phyloP scores from a whole-genome alignment of 2,797 vertebrate genomes.

The Yasuhikotakia modesta region DNA sequence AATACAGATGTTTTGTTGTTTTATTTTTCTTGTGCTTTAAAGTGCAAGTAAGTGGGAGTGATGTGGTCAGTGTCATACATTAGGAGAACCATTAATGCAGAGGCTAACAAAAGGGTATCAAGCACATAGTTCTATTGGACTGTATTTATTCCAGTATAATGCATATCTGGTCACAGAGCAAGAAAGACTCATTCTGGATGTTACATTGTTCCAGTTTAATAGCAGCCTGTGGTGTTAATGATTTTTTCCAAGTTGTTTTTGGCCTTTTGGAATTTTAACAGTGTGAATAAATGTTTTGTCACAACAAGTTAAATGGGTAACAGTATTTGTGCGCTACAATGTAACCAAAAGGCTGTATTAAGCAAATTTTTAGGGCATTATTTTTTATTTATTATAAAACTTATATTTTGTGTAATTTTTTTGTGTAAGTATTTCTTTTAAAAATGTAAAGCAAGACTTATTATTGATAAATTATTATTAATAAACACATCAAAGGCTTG shows the following conservation, averaged over 20 bases:
- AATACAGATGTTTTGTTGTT: neutral
- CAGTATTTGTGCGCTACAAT: neutral
- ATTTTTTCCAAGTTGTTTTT: conserved; percentile 14
- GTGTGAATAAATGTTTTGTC: conserved; percentile 11
- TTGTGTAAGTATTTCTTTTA: no score
- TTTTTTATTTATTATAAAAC: no score
- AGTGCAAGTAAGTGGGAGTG: conserved; percentile 29
- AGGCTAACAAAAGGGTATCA: conserved; percentile 2
- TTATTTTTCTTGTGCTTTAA: neutral
- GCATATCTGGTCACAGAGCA: conserved; percentile 32
- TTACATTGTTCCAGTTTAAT: conserved; percentile 16
- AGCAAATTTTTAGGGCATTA: neutral
- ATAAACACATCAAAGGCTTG: no score
- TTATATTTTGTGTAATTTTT: neutral
- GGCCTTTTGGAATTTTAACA: neutral
- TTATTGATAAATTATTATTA: no score
- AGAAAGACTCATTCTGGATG: conserved; percentile 9
- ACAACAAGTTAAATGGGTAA: conserved; percentile 4
- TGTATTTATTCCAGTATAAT: conserved; percentile 8
- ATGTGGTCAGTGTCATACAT: conserved; percentile 25
- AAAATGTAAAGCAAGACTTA: neutral
- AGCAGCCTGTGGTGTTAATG: conserved; percentile 12
- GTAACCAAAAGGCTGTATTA: neutral
- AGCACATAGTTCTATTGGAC: conserved; percentile 17
- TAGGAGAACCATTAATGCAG: conserved; percentile 30